Evolutionary conservation across 2,113 vertebrate genomes (phyloP).

Genomic region (Melanerpes aurifrons): DNA sequence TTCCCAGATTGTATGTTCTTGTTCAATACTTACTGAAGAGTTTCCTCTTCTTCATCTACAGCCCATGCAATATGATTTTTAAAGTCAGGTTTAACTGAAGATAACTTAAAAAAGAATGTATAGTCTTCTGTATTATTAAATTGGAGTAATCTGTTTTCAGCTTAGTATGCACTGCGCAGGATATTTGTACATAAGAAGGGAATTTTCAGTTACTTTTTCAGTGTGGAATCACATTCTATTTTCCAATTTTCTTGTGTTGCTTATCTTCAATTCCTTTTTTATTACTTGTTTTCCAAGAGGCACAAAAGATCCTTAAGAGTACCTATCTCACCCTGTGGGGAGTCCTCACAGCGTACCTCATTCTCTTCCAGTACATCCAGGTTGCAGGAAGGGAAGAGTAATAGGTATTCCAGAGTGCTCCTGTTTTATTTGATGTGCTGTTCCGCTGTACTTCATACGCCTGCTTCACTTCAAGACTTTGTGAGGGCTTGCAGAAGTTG

Average conservation of each 20-base stretch:
- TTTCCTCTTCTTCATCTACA: neutral
- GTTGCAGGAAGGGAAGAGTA: neutral
- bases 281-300: neutral
- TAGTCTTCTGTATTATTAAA: neutral
- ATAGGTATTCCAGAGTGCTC: neutral
- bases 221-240: neutral
- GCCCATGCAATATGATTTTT: neutral
- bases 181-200: neutral
- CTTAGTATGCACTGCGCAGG: neutral
- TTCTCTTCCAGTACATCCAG: neutral
- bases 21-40: neutral
- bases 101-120: neutral
- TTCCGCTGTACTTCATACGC: neutral
- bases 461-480: neutral
- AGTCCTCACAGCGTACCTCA: neutral
- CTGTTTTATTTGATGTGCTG: neutral
- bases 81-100: neutral
- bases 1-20: neutral
- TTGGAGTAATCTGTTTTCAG: neutral
- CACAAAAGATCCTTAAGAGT: neutral
- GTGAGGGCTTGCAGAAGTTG: neutral
- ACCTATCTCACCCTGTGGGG: neutral
- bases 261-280: neutral
- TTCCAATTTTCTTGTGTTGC: neutral
- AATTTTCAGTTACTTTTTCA: neutral